phyloP scores from a whole-genome alignment of 2,888 invertebrate genomes.

The Galeopsomyia nigrocyanea region DNA sequence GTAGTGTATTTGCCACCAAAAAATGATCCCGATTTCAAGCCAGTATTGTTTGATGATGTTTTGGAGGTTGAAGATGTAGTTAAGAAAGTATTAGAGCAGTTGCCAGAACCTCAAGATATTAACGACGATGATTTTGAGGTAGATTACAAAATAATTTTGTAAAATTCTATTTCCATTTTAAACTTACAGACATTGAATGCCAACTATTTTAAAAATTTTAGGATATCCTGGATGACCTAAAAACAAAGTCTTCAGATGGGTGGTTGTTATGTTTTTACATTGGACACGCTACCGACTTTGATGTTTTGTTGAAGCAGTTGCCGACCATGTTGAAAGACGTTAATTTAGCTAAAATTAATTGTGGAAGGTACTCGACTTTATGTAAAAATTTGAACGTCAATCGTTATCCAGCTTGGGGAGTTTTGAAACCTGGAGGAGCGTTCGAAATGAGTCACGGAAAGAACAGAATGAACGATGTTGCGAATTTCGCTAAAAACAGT shows the following conservation, averaged over 20 bases:
- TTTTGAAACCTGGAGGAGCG: slow-evolving; percentile 81
- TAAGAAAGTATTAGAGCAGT: slow-evolving; percentile 72
- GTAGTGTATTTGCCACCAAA: slow-evolving; percentile 57
- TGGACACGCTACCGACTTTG: slow-evolving; percentile 70
- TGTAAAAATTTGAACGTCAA: slow-evolving; percentile 75
- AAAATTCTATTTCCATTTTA: slow-evolving; percentile 12
- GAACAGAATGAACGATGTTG: slow-evolving; percentile 72
- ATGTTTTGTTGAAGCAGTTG: slow-evolving; percentile 75
- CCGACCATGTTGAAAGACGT: slow-evolving; percentile 73
- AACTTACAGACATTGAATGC: background rate
- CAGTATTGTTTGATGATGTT: slow-evolving; percentile 55
- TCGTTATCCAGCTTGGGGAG: slow-evolving; percentile 78
- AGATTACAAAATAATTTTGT: slow-evolving; percentile 52
- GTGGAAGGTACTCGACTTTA: slow-evolving; percentile 72
- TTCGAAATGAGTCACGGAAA: slow-evolving; percentile 82
- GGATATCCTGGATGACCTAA: slow-evolving; percentile 39
- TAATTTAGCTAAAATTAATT: slow-evolving; percentile 75
- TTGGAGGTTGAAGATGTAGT: slow-evolving; percentile 72
- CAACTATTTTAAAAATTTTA: slow-evolving; percentile 22
- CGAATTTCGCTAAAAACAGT: slow-evolving; percentile 77
- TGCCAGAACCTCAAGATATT: slow-evolving; percentile 75
- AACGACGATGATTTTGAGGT: slow-evolving; percentile 75
- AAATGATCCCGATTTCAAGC: slow-evolving; percentile 61
- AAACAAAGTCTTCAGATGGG: slow-evolving; percentile 61
- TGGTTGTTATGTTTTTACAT: slow-evolving; percentile 74